Conservation (phyloP, 2,113 vertebrate species). For the Myotis yumanensis region DNA sequence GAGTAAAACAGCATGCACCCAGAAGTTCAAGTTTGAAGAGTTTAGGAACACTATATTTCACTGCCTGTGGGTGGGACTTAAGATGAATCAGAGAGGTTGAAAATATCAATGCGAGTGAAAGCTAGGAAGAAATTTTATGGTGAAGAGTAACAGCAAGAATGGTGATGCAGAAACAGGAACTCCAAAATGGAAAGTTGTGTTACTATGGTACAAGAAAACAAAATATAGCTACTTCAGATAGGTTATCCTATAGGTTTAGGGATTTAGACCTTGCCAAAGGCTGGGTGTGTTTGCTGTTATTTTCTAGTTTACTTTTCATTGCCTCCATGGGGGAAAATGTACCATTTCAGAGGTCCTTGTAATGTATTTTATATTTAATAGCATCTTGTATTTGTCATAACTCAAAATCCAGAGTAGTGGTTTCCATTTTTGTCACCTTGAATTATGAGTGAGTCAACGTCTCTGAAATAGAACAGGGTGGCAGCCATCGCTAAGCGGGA, state of each 20-base stretch:
- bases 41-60: background rate
- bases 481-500: background rate
- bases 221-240: background rate
- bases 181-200: background rate
- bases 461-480: constrained; percentile 49
- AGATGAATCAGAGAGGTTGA: background rate
- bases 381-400: background rate
- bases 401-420: constrained; percentile 20
- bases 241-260: background rate
- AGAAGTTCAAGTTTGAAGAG: background rate
- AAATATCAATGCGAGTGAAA: background rate
- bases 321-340: background rate
- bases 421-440: constrained; percentile 34
- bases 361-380: background rate
- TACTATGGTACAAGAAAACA: background rate
- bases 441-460: constrained; percentile 20
- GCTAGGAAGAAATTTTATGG: background rate
- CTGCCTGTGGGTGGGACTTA: background rate
- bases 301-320: background rate
- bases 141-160: background rate
- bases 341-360: background rate
- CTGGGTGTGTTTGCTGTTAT: background rate
- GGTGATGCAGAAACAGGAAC: background rate
- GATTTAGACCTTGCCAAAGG: background rate
- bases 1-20: background rate